Base-by-base conservation (phyloP, 2,113 vertebrate genomes). In the Cynopterus brachyotis region DNA sequence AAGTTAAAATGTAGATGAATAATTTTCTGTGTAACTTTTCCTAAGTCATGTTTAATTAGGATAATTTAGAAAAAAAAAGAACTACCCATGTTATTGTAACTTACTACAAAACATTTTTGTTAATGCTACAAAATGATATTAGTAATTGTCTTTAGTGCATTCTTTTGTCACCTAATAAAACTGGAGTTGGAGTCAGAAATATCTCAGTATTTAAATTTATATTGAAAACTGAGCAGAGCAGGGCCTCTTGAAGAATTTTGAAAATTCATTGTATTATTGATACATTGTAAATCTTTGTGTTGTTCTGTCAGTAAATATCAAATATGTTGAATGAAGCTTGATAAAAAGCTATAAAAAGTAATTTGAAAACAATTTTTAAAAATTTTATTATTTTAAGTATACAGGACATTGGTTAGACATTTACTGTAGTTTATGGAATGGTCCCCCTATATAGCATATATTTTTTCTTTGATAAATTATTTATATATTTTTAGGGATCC, bases 401-500 rank as follows among this genome's bases (percentile, higher is more conserved):
- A 50, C 4, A 50, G 50, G 4, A 50, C 15, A 50, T 50, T 50
- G 50, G 50, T 50, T 50, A 50, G 15, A 50, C 50, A 50, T 50
- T 50, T 50, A 50, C 50, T n/a, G 16, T 16, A 50, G 50, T 50
- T 50, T 50, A 50, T 50, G 15, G 50, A 50, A 50, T 5, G 50
- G 16, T 50, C 50, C 50, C 50, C 50, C 50, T 16, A 50, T 50
- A 5, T 50, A 50, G 50, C 0, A 75, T 17, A 75, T 17, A 90
- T 82, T 95, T 7, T 89, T 90, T n/a, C 7, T 19, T 96, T 95
- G 47, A 95, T 93, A 84, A 53, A 9, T 94, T 97, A 93, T 93
- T 96, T 95, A 17, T 96, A 92, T 89, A 1, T 98, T 99, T 96
- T 75, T 97, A 99, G 99, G 99, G 99, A 98, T 99, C 99, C 98